These are phyloP conservation scores for Oreonectes daqikongensis DNA, from an alignment of 2,797 vertebrate genomes.

Conservation along the genomic window DNA sequence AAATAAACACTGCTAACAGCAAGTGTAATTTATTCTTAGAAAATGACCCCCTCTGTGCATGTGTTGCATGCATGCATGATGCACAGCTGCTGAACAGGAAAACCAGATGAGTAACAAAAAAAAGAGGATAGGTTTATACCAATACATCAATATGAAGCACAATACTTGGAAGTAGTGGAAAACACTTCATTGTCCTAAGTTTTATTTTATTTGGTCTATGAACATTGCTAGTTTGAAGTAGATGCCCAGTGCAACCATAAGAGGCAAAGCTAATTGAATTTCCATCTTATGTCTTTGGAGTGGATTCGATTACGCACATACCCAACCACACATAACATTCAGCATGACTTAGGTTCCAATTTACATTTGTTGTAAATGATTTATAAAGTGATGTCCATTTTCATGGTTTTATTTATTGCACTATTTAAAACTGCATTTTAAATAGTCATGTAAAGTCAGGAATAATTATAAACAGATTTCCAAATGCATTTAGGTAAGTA, in stretches of 20 bases:
- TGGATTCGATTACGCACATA: constrained; percentile 36
- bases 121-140: constrained; percentile 13
- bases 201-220: constrained; percentile 40
- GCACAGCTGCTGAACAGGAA: constrained; percentile 38
- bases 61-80: constrained; percentile 24
- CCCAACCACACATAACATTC: background rate
- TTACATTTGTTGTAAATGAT: too few relatives aligned
- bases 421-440: too few relatives aligned
- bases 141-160: background rate
- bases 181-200: constrained; percentile 41
- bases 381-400: too few relatives aligned
- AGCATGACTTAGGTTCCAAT: background rate
- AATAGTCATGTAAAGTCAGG: too few relatives aligned
- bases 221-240: constrained; percentile 50
- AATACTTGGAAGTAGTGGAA: constrained; percentile 39
- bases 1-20: background rate
- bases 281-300: constrained; percentile 53
- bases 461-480: too few relatives aligned
- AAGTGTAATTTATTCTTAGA: background rate
- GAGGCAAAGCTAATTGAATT: constrained; percentile 53
- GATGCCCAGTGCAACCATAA: constrained; percentile 36
- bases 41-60: background rate
- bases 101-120: constrained; percentile 45
- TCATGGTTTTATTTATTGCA: too few relatives aligned
- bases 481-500: too few relatives aligned